phyloP scores from a whole-genome alignment of 1,140 invertebrate genomes.

The Scaptomyza montana region DNA sequence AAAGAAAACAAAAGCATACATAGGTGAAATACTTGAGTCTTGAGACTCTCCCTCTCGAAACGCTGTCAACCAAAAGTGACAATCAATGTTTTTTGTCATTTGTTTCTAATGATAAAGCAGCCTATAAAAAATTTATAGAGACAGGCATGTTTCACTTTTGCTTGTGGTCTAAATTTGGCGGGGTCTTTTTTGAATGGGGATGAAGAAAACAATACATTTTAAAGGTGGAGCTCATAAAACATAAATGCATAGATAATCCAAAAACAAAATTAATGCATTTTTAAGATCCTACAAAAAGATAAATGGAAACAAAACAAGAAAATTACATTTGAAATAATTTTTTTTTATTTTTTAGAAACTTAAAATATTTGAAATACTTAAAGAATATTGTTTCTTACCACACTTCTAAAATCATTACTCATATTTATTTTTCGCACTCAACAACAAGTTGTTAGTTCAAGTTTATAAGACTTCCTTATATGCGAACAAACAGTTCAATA shows the following conservation, averaged over 20 bases:
- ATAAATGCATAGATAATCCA: no score
- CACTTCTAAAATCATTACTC: background rate
- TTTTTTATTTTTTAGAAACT: no score
- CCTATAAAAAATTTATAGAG: constrained; percentile 32
- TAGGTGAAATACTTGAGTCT: constrained; percentile 4
- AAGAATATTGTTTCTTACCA: background rate
- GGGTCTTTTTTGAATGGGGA: background rate
- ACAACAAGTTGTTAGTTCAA: constrained; percentile 15
- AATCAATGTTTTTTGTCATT: constrained; percentile 41
- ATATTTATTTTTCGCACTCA: constrained; percentile 12
- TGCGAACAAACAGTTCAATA: constrained; percentile 27
- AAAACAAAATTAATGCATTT: background rate
- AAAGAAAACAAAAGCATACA: background rate
- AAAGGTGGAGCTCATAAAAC: background rate
- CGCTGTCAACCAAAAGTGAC: constrained; percentile 35
- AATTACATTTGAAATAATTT: no score
- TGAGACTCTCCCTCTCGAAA: constrained; percentile 2
- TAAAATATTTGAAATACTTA: background rate
- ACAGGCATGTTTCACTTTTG: background rate
- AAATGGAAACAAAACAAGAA: background rate
- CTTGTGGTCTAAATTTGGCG: background rate
- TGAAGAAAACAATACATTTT: background rate
- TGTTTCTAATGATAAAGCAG: constrained; percentile 29
- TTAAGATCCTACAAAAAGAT: no score
- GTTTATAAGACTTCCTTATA: constrained; percentile 32